phyloP scores from a whole-genome alignment of 2,797 vertebrate genomes.

The Spinibarbus caldwelli region DNA sequence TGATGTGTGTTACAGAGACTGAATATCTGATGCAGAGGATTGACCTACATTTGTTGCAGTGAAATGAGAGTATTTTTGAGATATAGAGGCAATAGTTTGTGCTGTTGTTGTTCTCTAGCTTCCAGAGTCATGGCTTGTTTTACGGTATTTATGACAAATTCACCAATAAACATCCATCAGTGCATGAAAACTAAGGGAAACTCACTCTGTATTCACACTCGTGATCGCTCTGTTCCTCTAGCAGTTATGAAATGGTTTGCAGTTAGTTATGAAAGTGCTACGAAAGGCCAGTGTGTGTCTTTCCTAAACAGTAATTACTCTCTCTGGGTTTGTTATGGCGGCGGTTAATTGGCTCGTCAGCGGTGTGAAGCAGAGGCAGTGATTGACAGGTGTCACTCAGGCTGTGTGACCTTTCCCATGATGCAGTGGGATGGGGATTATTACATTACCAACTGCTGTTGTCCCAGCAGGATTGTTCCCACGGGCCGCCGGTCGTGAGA shows the following conservation, averaged over 20 bases:
- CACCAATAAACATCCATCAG: background rate
- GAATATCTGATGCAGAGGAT: background rate
- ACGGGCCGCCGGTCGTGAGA: no score
- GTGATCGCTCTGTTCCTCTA: background rate
- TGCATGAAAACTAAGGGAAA: background rate
- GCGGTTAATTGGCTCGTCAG: conserved; percentile 55
- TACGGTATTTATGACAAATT: background rate
- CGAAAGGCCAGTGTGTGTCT: conserved; percentile 7
- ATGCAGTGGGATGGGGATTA: conserved; percentile 47
- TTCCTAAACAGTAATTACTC: conserved; percentile 39
- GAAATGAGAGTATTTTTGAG: background rate
- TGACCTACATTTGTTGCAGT: background rate
- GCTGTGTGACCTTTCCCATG: conserved; percentile 69
- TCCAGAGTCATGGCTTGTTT: background rate
- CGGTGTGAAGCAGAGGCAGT: conserved; percentile 41
- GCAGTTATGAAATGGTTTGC: background rate
- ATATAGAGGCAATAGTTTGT: background rate
- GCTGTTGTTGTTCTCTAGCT: background rate
- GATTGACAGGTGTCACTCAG: conserved; percentile 73
- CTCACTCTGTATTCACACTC: background rate
- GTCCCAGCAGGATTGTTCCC: conserved; percentile 38
- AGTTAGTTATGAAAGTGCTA: conserved; percentile 10
- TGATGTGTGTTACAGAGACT: background rate
- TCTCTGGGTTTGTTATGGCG: conserved; percentile 57
- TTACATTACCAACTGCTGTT: conserved; percentile 24